Percentiles rank a stretch among this genome's conserved stretches.
Conservation (phyloP, 1,140 invertebrate species). For the Ostrea edulis region DNA sequence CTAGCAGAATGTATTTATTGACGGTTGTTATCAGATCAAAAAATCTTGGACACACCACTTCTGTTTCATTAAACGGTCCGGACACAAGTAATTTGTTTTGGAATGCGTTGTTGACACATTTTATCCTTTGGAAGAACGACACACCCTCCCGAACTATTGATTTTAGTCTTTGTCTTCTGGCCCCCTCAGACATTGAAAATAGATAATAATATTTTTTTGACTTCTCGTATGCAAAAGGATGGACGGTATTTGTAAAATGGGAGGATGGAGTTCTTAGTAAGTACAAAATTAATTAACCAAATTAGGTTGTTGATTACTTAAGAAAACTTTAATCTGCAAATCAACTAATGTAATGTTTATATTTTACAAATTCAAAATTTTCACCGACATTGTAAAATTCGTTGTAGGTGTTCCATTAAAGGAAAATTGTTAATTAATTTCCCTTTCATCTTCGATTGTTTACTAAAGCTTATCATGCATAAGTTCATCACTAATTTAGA, state of each 20-base stretch:
- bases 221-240: neutral
- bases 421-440: too few species aligned
- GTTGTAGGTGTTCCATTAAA: too few species aligned
- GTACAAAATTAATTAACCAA: neutral
- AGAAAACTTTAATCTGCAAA: too few species aligned
- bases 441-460: too few species aligned
- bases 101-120: conserved; percentile 28
- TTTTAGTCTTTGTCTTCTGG: conserved; percentile 2
- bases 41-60: conserved; percentile 1
- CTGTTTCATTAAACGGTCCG: neutral
- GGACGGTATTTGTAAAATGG: neutral
- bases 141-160: neutral
- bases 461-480: too few species aligned
- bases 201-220: neutral
- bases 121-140: neutral
- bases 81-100: conserved; percentile 28
- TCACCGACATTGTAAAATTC: too few species aligned
- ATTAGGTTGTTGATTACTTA: too few species aligned
- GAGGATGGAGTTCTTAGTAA: neutral
- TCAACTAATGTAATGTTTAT: too few species aligned
- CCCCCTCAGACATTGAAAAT: neutral
- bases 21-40: neutral
- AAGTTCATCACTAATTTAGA: too few species aligned
- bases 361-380: too few species aligned
- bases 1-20: neutral